phyloP scores from a whole-genome alignment of 2,888 invertebrate genomes.

The Parascotia fuliginaria region DNA sequence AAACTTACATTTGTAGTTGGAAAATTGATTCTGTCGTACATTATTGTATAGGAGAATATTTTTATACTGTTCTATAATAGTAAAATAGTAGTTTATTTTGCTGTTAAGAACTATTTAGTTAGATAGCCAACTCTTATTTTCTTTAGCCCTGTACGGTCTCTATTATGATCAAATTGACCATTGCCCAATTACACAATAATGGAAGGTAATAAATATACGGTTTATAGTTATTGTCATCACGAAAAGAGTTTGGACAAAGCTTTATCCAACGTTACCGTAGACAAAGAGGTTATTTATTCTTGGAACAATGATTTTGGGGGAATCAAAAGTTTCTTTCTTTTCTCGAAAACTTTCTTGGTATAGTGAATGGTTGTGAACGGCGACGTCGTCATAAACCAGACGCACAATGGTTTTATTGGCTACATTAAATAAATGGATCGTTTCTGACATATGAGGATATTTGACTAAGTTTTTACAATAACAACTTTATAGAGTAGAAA shows the following conservation, averaged over 20 bases:
- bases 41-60: no score
- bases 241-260: constrained; percentile 48
- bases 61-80: no score
- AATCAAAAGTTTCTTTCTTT: constrained; percentile 64
- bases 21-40: no score
- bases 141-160: no score
- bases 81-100: no score
- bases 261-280: constrained; percentile 46
- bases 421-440: constrained; percentile 76
- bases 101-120: no score
- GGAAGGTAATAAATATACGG: constrained; percentile 14
- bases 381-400: constrained; percentile 71
- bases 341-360: constrained; percentile 52
- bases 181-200: no score
- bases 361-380: constrained; percentile 55
- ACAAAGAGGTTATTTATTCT: constrained; percentile 60
- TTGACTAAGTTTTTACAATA: constrained; percentile 63
- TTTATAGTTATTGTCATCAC: constrained; percentile 46
- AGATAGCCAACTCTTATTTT: no score
- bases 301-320: constrained; percentile 55
- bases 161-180: no score
- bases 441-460: constrained; percentile 65
- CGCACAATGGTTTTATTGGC: constrained; percentile 79
- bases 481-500: neutral
- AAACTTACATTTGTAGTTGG: no score